Conservation (phyloP, 2,797 vertebrate species). For the Rhabdomys pumilio region DNA sequence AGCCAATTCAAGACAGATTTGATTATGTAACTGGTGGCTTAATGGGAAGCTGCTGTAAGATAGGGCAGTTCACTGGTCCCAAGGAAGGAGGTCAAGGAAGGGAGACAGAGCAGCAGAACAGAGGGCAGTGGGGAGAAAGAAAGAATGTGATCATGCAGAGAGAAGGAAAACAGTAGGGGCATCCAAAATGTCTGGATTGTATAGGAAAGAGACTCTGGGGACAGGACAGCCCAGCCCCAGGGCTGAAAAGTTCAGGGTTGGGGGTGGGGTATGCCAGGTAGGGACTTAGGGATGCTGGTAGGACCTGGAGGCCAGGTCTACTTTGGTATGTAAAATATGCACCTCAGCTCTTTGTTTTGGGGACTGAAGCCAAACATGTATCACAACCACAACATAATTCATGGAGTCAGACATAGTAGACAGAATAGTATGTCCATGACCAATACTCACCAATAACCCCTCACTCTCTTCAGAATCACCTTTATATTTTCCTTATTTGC, state of each 20-base stretch:
- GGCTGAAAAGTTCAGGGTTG: neutral
- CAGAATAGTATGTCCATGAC: neutral
- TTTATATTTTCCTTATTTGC: slow-evolving; percentile 59
- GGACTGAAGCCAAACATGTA: neutral
- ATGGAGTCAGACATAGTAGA: neutral
- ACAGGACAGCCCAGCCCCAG: neutral
- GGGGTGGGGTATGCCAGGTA: neutral
- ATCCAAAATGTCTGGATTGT: neutral
- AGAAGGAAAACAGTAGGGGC: neutral
- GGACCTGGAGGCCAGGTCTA: neutral
- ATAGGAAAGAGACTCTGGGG: neutral
- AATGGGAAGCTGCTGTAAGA: neutral
- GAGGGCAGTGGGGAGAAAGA: neutral
- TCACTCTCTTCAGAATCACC: slow-evolving; percentile 33
- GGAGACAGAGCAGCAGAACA: neutral
- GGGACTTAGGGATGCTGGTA: neutral
- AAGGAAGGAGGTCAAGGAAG: neutral
- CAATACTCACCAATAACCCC: neutral
- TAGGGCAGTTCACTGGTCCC: neutral
- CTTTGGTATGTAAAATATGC: neutral
- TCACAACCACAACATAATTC: neutral
- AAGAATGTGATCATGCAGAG: neutral
- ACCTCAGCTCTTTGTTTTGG: neutral
- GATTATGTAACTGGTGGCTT: neutral
- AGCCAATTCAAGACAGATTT: neutral